A percentile compares a stretch with the other conserved stretches of the same genome.
Conservation (phyloP, 2,888 invertebrate genomes). For the Nomada fabriciana region DNA sequence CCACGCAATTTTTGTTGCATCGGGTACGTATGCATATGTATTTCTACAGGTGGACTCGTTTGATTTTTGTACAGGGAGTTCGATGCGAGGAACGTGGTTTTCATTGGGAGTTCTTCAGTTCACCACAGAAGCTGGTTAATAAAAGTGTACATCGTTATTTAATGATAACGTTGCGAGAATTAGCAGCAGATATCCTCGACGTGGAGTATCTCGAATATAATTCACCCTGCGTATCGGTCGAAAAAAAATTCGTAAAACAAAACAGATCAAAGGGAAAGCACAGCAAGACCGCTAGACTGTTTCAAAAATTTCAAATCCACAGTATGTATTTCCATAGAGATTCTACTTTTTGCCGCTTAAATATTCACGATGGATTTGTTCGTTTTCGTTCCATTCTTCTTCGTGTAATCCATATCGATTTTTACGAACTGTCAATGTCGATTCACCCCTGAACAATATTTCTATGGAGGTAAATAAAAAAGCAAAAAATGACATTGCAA, state of each 20-base stretch:
- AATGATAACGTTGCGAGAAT: no score
- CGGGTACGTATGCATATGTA: no score
- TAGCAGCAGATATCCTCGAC: no score
- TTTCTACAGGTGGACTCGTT: no score
- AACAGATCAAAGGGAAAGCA: not conserved
- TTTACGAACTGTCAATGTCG: not conserved
- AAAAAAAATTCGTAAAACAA: not conserved
- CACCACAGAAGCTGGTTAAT: no score
- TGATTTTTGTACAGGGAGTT: no score
- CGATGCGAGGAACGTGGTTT: no score
- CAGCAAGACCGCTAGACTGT: not conserved
- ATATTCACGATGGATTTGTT: conserved; percentile 5
- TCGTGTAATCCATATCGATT: conserved; percentile 1
- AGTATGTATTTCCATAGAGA: not conserved
- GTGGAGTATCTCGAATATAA: no score
- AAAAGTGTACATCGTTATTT: no score
- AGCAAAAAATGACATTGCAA: not conserved
- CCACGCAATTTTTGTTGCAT: not conserved
- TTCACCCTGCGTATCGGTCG: no score
- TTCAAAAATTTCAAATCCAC: not conserved
- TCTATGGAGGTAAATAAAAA: not conserved
- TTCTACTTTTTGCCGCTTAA: not conserved
- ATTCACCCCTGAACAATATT: not conserved
- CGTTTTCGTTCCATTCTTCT: not conserved
- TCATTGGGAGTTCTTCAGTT: no score